These are phyloP conservation scores for Aporophyla lueneburgensis DNA, from an alignment of 2,888 invertebrate species.

Conservation along the genomic window DNA sequence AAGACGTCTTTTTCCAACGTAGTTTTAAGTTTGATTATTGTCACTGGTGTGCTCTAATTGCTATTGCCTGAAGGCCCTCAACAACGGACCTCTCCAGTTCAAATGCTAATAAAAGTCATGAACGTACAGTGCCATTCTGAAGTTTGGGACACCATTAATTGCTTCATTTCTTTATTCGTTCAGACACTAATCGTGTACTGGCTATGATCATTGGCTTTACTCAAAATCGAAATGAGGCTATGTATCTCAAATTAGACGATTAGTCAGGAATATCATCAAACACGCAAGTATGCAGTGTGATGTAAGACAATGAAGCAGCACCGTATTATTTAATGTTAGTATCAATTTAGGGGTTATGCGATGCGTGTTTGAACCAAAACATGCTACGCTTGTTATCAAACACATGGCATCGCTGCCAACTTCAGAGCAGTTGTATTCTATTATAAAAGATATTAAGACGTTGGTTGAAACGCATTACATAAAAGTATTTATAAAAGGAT, in stretches of 20 bases:
- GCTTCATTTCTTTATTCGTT: background rate
- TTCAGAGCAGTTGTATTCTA: constrained; percentile 3
- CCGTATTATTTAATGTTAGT: background rate
- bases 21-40: constrained; percentile 8
- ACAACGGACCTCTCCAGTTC: background rate
- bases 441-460: constrained; percentile 1
- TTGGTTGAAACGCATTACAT: background rate
- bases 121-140: constrained; percentile 8
- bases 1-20: background rate
- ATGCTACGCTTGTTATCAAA: constrained; percentile 27
- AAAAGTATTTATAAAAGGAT: background rate
- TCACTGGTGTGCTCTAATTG: constrained; percentile 16
- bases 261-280: background rate
- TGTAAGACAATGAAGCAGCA: background rate
- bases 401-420: constrained; percentile 21
- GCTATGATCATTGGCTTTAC: background rate
- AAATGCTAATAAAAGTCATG: constrained; percentile 32
- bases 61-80: background rate
- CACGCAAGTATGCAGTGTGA: background rate
- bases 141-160: constrained; percentile 13
- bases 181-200: background rate
- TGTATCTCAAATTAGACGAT: background rate
- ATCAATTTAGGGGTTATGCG: background rate
- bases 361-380: constrained; percentile 15
- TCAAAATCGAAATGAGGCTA: background rate